Percentiles rank a stretch among this genome's conserved stretches.
These are phyloP conservation scores for Coelopa pilipes DNA, from an alignment of 2,888 invertebrate genomes.

Conservation along the genomic window DNA sequence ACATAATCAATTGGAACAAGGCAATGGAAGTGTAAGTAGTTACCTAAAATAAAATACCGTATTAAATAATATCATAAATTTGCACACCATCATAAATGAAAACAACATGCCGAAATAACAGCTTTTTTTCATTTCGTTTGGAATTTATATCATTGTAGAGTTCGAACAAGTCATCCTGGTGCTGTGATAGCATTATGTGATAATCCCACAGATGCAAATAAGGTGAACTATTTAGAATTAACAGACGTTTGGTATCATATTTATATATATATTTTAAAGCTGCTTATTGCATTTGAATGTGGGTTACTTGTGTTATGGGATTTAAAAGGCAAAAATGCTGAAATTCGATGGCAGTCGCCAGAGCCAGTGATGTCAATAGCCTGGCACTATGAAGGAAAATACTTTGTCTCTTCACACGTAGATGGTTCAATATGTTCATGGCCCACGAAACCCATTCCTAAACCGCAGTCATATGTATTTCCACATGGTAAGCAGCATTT, in stretches of 20 bases:
- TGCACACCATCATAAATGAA: too few species aligned
- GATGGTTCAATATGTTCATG: slow-evolving; percentile 97
- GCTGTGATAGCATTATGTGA: slow-evolving; percentile 95
- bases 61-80: background rate
- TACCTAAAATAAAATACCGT: background rate
- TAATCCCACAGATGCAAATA: slow-evolving; percentile 95
- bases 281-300: slow-evolving; percentile 95
- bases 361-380: slow-evolving; percentile 87
- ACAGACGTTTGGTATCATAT: background rate
- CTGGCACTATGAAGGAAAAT: slow-evolving; percentile 98
- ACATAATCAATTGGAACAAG: slow-evolving; percentile 99
- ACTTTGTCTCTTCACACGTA: slow-evolving; percentile 94
- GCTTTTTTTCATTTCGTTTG: too few species aligned
- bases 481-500: slow-evolving; percentile 85
- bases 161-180: slow-evolving; percentile 96
- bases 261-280: slow-evolving; percentile 69
- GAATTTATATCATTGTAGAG: slow-evolving; percentile 73
- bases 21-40: slow-evolving; percentile 97
- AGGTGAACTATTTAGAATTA: slow-evolving; percentile 73
- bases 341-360: slow-evolving; percentile 82
- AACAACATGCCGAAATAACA: too few species aligned
- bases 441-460: slow-evolving; percentile 80
- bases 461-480: slow-evolving; percentile 84
- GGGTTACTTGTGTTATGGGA: slow-evolving; percentile 98
- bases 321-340: slow-evolving; percentile 85